Conservation (phyloP, 1,140 invertebrate genomes). For the Cataglyphis hispanica region DNA sequence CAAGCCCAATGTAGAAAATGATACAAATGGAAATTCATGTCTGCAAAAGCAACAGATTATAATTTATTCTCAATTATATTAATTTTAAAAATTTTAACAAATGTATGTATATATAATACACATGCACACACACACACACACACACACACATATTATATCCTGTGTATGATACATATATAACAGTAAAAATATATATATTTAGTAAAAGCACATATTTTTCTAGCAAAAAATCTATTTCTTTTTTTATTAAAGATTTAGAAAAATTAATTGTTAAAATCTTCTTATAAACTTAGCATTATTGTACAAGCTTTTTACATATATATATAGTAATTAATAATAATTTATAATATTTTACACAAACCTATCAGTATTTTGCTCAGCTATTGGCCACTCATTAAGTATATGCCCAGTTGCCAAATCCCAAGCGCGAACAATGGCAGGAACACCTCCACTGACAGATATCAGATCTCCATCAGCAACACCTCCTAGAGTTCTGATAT, state of each 20-base stretch:
- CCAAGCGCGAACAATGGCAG: constrained; percentile 92
- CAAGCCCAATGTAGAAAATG: constrained; percentile 84
- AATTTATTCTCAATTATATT: neutral
- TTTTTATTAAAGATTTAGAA: neutral
- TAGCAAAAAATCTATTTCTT: constrained; percentile 18
- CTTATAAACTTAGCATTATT: constrained; percentile 13
- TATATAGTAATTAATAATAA: constrained; percentile 43
- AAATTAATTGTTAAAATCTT: neutral
- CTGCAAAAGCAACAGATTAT: constrained; percentile 80
- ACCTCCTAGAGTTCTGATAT: constrained; percentile 86
- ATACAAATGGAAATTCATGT: constrained; percentile 84
- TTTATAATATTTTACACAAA: constrained; percentile 67
- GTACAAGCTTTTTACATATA: constrained; percentile 14
- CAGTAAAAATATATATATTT: neutral
- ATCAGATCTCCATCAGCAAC: constrained; percentile 89
- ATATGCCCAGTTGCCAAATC: constrained; percentile 90
- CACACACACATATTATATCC: neutral
- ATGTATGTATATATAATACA: neutral
- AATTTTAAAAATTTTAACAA: neutral
- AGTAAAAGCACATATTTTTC: constrained; percentile 7
- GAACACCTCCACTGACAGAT: constrained; percentile 91
- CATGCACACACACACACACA: neutral
- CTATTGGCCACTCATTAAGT: constrained; percentile 86
- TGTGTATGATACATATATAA: constrained; percentile 1
- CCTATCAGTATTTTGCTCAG: constrained; percentile 84